A percentile compares a stretch with the other conserved stretches of the same genome.
phyloP scores from a whole-genome alignment of 1,140 invertebrate species.

The Microplitis mediator region DNA sequence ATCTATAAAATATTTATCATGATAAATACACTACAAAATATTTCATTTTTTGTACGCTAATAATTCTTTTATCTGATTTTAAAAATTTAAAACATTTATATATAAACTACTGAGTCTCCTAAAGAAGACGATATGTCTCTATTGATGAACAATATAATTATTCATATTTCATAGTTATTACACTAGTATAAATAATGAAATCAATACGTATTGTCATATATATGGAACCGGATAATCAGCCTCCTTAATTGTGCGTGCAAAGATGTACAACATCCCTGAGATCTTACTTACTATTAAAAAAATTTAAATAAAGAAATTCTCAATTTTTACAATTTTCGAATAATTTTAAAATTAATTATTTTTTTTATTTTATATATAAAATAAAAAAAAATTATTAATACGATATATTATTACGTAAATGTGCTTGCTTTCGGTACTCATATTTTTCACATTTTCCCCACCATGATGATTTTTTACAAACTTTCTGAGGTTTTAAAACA shows the following conservation, averaged over 20 bases:
- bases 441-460: conserved; percentile 82
- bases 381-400: conserved; percentile 60
- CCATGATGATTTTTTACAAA: conserved; percentile 78
- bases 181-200: not conserved
- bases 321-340: not conserved
- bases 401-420: conserved; percentile 74
- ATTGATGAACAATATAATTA: not conserved
- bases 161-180: not conserved
- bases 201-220: conserved; percentile 4
- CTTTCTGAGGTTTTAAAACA: conserved; percentile 76
- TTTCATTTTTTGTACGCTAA: not conserved
- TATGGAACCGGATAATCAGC: not conserved
- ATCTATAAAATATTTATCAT: not conserved
- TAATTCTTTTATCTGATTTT: not conserved
- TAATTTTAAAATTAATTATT: not conserved
- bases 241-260: not conserved
- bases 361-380: not conserved
- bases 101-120: not conserved
- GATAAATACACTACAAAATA: conserved; percentile 19
- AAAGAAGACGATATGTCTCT: conserved; percentile 17
- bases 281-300: not conserved
- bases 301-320: not conserved
- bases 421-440: conserved; percentile 74
- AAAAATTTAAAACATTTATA: not conserved
- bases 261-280: conserved; percentile 14